Conservation (phyloP, 2,888 invertebrate species). For the Thymelicus lineola region DNA sequence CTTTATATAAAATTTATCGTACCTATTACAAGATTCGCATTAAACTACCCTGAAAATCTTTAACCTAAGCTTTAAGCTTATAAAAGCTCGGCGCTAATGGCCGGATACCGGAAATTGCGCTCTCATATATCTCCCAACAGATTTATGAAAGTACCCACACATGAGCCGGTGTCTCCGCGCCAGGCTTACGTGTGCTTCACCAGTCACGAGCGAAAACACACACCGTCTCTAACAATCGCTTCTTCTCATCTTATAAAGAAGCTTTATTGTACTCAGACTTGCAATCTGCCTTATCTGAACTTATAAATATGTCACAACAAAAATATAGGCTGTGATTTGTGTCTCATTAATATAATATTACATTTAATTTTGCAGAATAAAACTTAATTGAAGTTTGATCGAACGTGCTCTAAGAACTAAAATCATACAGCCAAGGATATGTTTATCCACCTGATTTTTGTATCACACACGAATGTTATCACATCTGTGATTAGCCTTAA, state of each 20-base stretch:
- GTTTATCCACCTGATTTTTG: too few species aligned
- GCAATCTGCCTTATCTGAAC: background rate
- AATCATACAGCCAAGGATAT: too few species aligned
- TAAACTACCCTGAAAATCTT: slow-evolving; percentile 86
- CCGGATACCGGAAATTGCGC: slow-evolving; percentile 96
- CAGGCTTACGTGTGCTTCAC: slow-evolving; percentile 44
- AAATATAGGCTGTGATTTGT: too few species aligned
- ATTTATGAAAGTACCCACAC: slow-evolving; percentile 94
- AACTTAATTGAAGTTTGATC: too few species aligned
- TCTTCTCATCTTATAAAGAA: slow-evolving; percentile 80
- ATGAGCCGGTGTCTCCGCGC: slow-evolving; percentile 81
- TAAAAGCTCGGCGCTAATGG: slow-evolving; percentile 90
- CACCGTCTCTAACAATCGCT: slow-evolving; percentile 50
- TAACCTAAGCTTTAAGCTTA: slow-evolving; percentile 87
- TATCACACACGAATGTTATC: too few species aligned
- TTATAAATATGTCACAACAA: too few species aligned
- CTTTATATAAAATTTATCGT: slow-evolving; percentile 84
- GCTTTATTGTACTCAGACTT: slow-evolving; percentile 70
- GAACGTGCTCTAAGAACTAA: too few species aligned
- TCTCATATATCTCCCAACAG: slow-evolving; percentile 95
- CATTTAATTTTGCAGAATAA: too few species aligned
- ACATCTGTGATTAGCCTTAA: too few species aligned
- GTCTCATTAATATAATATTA: too few species aligned
- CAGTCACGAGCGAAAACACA: slow-evolving; percentile 53
- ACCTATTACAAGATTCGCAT: slow-evolving; percentile 86